A percentile compares a stretch with the other conserved stretches of the same genome.
Conservation (phyloP, 2,113 vertebrate genomes). For the Bubo scandiacus region DNA sequence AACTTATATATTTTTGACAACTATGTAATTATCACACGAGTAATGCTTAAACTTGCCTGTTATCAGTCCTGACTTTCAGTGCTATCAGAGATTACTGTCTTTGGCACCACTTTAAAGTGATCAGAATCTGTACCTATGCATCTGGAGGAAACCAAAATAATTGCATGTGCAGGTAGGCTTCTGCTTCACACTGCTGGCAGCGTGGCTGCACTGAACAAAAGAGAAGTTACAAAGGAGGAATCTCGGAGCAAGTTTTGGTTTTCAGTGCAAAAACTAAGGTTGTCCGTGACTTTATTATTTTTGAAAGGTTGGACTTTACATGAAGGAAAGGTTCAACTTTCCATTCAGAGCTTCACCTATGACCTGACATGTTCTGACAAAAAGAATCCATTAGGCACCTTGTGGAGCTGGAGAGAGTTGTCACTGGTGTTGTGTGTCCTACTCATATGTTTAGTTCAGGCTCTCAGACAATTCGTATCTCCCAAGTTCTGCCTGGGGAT, state of each 20-base stretch:
- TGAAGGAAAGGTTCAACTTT: not conserved
- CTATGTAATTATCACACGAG: not conserved
- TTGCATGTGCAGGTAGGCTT: not conserved
- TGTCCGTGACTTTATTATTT: not conserved
- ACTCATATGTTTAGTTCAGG: not conserved
- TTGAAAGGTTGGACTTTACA: not conserved
- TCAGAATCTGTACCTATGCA: not conserved
- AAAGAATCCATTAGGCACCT: not conserved
- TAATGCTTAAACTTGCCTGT: constrained; percentile 38
- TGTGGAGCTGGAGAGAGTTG: not conserved
- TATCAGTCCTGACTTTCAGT: not conserved
- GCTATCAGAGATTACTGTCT: constrained; percentile 29
- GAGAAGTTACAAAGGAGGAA: not conserved
- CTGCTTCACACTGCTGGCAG: not conserved
- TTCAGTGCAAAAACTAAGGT: not conserved
- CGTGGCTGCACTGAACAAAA: not conserved
- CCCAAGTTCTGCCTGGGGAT: not conserved
- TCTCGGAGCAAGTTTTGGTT: not conserved
- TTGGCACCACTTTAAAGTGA: constrained; percentile 43
- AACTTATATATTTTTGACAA: not conserved
- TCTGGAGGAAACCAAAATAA: constrained; percentile 7
- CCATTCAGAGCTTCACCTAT: not conserved
- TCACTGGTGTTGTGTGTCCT: not conserved
- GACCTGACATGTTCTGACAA: not conserved
- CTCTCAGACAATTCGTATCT: not conserved